Conservation (phyloP, 1,140 invertebrate species). For the Cryptotermes secundus region DNA sequence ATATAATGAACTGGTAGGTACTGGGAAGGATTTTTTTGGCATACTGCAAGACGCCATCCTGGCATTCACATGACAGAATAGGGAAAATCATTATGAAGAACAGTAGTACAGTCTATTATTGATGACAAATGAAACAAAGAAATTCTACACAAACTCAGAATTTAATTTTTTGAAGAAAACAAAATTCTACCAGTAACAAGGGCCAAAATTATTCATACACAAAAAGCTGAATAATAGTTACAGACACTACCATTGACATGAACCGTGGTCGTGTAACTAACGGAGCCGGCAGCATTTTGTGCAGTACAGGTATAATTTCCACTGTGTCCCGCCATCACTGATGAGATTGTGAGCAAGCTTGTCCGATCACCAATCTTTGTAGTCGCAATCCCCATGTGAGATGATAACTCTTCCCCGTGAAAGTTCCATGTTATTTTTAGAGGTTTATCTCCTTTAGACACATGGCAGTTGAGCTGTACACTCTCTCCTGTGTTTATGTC, state of each 20-base stretch:
- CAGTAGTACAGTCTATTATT: too few relatives aligned
- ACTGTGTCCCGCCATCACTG: slow-evolving; percentile 70
- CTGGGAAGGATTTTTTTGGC: too few relatives aligned
- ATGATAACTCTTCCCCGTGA: slow-evolving; percentile 37
- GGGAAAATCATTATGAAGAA: too few relatives aligned
- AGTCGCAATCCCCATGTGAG: slow-evolving; percentile 43
- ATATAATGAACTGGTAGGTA: too few relatives aligned
- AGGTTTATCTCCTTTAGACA: slow-evolving; percentile 47
- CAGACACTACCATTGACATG: slow-evolving; percentile 59
- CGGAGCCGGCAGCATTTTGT: slow-evolving; percentile 62
- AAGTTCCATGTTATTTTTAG: slow-evolving; percentile 44
- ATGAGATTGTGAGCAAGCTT: slow-evolving; percentile 74
- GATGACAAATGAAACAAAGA: too few relatives aligned
- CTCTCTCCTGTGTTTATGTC: slow-evolving; percentile 52
- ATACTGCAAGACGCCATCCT: too few relatives aligned
- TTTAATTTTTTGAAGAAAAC: too few relatives aligned
- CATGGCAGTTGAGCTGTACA: slow-evolving; percentile 43
- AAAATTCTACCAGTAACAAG: too few relatives aligned
- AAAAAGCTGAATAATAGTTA: neutral
- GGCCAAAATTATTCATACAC: neutral
- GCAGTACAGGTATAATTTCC: slow-evolving; percentile 74
- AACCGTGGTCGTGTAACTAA: slow-evolving; percentile 60
- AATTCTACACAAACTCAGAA: too few relatives aligned
- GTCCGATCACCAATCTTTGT: slow-evolving; percentile 65
- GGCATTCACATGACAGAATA: too few relatives aligned